A percentile compares a stretch with the other conserved stretches of the same genome.
phyloP scores from a whole-genome alignment of 1,140 invertebrate genomes.

The Oncopodura yosiiana region DNA sequence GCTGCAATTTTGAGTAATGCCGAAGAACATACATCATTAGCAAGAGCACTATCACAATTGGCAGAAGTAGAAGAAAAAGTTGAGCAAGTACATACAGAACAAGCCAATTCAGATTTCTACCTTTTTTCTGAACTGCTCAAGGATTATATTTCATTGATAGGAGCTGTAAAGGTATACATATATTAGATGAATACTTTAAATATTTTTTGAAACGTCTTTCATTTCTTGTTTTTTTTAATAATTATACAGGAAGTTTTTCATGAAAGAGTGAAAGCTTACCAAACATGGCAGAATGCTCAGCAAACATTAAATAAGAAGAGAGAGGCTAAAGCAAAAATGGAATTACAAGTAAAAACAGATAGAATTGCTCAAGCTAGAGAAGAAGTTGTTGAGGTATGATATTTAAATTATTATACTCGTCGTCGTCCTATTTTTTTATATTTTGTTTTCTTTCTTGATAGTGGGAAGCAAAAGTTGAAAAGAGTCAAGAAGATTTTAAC shows the following conservation, averaged over 20 bases:
- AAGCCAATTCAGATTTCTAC: constrained; percentile 91
- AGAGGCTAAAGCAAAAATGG: constrained; percentile 84
- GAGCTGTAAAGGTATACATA: constrained; percentile 66
- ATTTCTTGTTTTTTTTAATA: constrained; percentile 2
- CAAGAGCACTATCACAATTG: constrained; percentile 80
- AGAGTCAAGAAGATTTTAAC: constrained; percentile 92
- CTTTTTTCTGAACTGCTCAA: constrained; percentile 86
- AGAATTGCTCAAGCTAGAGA: constrained; percentile 76
- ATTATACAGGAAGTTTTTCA: constrained; percentile 82
- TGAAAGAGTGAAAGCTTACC: constrained; percentile 93
- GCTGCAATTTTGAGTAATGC: constrained; percentile 84
- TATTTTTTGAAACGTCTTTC: constrained; percentile 16
- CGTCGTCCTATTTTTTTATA: background rate
- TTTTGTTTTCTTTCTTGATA: constrained; percentile 40
- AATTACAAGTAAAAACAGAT: constrained; percentile 75
- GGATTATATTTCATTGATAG: constrained; percentile 88
- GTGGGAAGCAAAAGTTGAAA: constrained; percentile 92
- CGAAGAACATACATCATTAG: constrained; percentile 89
- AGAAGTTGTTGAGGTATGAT: constrained; percentile 78
- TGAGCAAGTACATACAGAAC: constrained; percentile 75
- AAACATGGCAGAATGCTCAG: constrained; percentile 95
- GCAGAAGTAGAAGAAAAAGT: constrained; percentile 87
- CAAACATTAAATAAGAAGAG: constrained; percentile 87
- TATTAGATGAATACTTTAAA: constrained; percentile 6
- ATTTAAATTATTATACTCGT: background rate